These are phyloP conservation scores for Pipistrellus nathusii DNA, from an alignment of 2,797 vertebrate species.

Conservation along the genomic window DNA sequence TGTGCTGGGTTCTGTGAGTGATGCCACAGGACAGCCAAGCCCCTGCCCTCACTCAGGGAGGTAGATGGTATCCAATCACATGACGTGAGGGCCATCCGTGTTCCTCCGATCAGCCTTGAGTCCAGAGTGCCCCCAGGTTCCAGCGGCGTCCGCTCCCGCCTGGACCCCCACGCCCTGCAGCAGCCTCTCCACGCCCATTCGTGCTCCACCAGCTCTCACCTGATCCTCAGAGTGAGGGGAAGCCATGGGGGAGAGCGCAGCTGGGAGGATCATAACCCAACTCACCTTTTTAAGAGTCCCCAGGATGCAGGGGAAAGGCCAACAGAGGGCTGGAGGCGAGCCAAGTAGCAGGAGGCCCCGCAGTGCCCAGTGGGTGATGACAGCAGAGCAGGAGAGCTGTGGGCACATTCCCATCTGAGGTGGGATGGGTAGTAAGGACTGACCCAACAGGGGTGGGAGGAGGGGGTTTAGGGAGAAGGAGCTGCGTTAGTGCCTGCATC, in stretches of 20 bases:
- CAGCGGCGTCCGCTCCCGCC: rapidly evolving
- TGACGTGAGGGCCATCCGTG: background rate
- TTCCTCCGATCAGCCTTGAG: background rate
- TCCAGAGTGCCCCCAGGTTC: background rate
- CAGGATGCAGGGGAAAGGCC: background rate
- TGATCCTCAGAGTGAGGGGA: background rate
- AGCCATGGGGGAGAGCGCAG: background rate
- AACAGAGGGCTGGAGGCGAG: background rate
- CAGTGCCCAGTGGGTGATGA: rapidly evolving
- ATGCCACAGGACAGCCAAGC: background rate
- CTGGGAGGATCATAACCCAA: background rate
- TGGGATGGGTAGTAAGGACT: background rate
- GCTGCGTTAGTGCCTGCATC: too few relatives aligned
- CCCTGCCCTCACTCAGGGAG: background rate
- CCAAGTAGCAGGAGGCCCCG: background rate
- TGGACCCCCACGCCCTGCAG: background rate
- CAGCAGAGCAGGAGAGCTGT: background rate
- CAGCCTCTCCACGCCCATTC: background rate
- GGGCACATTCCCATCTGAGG: rapidly evolving
- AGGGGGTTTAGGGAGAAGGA: background rate
- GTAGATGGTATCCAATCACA: background rate
- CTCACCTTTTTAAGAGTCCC: background rate
- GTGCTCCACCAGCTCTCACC: background rate
- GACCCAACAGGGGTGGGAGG: rapidly evolving
- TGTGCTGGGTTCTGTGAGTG: rapidly evolving